Percentiles rank a stretch among this genome's conserved stretches.
Conservation (phyloP, 2,888 invertebrate genomes). For the Julus scanicus region DNA sequence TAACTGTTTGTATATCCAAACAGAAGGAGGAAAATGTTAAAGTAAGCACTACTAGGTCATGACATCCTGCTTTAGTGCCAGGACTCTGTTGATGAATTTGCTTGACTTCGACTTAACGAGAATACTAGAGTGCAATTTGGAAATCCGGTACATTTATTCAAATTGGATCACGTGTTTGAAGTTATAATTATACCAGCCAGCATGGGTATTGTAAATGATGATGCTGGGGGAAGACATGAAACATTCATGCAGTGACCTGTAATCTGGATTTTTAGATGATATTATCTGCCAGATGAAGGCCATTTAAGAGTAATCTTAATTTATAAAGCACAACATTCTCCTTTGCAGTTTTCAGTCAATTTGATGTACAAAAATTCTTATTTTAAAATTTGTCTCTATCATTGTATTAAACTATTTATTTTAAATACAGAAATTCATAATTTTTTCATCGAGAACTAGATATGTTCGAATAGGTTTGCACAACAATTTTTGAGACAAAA, state of each 20-base stretch:
- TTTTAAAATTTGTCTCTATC: no score
- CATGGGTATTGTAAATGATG: neutral
- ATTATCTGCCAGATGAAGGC: no score
- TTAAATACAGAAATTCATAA: no score
- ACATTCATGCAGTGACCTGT: neutral
- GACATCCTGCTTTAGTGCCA: neutral
- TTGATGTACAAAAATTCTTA: no score
- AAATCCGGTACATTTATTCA: slow-evolving; percentile 8
- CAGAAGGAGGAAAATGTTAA: neutral
- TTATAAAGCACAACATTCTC: no score
- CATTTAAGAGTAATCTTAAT: no score
- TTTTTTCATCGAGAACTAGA: no score
- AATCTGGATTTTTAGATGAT: neutral
- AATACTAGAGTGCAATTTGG: neutral
- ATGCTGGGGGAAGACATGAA: no score
- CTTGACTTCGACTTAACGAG: neutral
- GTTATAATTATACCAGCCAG: neutral
- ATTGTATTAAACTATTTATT: no score
- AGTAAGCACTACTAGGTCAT: slow-evolving; percentile 13
- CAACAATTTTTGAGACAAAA: no score
- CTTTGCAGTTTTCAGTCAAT: no score
- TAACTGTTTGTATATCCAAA: neutral
- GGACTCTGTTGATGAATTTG: neutral
- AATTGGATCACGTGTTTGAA: neutral
- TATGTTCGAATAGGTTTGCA: no score